These are phyloP conservation scores for Oxygymnocypris stewartii DNA, from an alignment of 2,113 vertebrate species.

Conservation along the genomic window DNA sequence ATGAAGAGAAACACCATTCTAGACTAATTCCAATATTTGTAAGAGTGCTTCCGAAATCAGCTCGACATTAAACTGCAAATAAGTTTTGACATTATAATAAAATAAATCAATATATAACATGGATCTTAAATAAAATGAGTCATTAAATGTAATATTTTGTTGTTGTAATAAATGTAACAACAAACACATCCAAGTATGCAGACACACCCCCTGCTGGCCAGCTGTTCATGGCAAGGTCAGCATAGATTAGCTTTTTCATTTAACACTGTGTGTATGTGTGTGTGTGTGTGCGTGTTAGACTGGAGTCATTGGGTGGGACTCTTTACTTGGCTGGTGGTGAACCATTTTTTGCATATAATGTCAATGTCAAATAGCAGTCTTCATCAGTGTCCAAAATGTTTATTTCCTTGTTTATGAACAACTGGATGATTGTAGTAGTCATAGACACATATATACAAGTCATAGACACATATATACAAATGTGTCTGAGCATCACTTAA, in stretches of 20 bases:
- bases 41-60: no score
- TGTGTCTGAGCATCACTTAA: background rate
- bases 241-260: slow-evolving; percentile 20
- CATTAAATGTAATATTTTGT: no score
- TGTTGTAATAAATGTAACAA: no score
- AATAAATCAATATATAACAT: no score
- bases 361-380: background rate
- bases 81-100: no score
- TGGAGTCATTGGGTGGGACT: background rate
- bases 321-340: slow-evolving; percentile 14
- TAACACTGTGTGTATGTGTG: background rate
- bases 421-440: background rate
- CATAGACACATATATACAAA: background rate
- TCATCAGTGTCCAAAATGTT: background rate
- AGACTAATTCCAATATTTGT: no score
- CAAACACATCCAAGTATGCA: background rate
- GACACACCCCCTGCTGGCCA: slow-evolving; percentile 9
- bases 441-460: no score
- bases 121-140: no score
- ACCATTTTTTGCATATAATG: slow-evolving; percentile 4
- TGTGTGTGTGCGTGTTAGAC: background rate
- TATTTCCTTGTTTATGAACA: slow-evolving; percentile 3
- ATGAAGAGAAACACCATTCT: no score
- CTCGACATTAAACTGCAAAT: no score
- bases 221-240: background rate